Evolutionary conservation across 1,140 invertebrate species (phyloP), one percentile per base, ranked within the genome.

Genomic region (Marisa cornuarietis): DNA sequence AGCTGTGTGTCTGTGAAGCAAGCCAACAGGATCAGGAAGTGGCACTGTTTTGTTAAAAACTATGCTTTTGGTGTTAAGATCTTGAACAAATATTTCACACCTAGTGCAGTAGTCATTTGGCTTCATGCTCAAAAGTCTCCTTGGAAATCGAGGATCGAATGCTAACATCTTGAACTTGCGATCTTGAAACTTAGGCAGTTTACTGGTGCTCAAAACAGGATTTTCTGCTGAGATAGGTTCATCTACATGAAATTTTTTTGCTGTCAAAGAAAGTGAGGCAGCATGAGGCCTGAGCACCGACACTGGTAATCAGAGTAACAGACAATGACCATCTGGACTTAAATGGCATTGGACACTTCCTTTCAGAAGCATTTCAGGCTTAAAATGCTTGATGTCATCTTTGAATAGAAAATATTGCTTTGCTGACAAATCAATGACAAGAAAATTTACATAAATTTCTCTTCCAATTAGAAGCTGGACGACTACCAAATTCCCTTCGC

Each of bases 391-490:
- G n/a, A 68, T 4, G 7, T 71, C 75, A 54, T 80, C 79, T 26
- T 74, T 61, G 62, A 80, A 80, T 16, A 61, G 16, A 13, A 68
- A 68, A 22, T 52, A 65, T 13, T 66, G 51, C 18, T 80, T 62
- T 20, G 72, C 66, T 24, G 24, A 18, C 24, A 31, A 20, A 58
- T 77, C 74, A 49, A 81, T 51, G 13, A 76, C 63, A 26, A 81
- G 58, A 63, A 81, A 81, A 62, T 71, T 52, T 26, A 81, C 54
- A 69, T 72, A 77, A 14, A 51, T 66, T 14, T 68, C 52, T n/a
- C 65, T 69, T 52, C 51, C 52, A 26, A 74, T 77, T 10, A 81
- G 63, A 72, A 76, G 76, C 65, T 81, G 79, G 13, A 61, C 26
- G 52, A 77, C 71, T 20, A 71, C 49, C 20, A 81, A 54, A 20